Evolutionary conservation across 2,797 vertebrate genomes (phyloP).

Genomic region (Microctenopoma steveboyesi): DNA sequence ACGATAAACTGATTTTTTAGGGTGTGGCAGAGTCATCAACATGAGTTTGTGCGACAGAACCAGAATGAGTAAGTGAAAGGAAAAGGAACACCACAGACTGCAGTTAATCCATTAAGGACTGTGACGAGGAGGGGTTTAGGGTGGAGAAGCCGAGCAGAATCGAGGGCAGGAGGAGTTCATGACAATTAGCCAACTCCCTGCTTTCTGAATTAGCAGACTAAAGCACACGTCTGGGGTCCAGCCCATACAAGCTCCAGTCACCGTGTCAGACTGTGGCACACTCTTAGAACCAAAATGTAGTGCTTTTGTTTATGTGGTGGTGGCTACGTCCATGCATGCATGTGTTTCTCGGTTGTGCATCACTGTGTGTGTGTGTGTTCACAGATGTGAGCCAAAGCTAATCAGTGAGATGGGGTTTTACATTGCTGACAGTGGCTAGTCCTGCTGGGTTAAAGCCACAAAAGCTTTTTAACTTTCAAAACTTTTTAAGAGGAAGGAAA

Average conservation of each 20-base stretch:
- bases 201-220: slow-evolving; percentile 63
- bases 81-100: slow-evolving; percentile 46
- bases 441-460: slow-evolving; percentile 72
- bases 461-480: slow-evolving; percentile 78
- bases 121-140: slow-evolving; percentile 64
- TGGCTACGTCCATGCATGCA: background rate
- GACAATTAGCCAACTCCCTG: slow-evolving; percentile 79
- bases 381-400: slow-evolving; percentile 64
- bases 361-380: slow-evolving; percentile 12
- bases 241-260: slow-evolving; percentile 25
- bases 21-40: slow-evolving; percentile 37
- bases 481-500: slow-evolving; percentile 55
- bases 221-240: slow-evolving; percentile 52
- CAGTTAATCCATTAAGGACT: slow-evolving; percentile 73
- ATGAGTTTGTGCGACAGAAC: slow-evolving; percentile 15
- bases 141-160: slow-evolving; percentile 63
- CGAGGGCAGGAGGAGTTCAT: slow-evolving; percentile 74
- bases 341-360: background rate
- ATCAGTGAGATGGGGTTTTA: slow-evolving; percentile 67
- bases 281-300: slow-evolving; percentile 15
- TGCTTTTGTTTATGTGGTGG: background rate
- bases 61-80: slow-evolving; percentile 24
- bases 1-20: slow-evolving; percentile 20
- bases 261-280: slow-evolving; percentile 4
- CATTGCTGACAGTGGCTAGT: slow-evolving; percentile 62